Evolutionary conservation across 2,797 vertebrate genomes (phyloP), one percentile per base, ranked within the genome.

Genomic region (Saxicola maurus): DNA sequence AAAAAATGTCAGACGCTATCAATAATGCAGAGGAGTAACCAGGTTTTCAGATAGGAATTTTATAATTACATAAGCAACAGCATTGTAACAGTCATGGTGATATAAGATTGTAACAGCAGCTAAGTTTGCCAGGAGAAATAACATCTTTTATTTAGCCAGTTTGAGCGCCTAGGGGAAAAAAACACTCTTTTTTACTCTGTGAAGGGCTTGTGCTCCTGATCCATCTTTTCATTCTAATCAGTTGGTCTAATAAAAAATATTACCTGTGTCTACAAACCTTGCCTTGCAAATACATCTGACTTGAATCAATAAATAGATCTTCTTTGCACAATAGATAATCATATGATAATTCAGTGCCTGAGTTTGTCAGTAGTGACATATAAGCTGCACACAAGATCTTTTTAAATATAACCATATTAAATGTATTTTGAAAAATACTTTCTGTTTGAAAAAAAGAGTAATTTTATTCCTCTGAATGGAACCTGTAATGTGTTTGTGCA

Each of bases 171-270:
- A 18, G 18, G 62, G 59, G 4, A 60, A 88, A 88, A 78, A 71
- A 77, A 0, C 17, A 72, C 6, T 24, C 31, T 21, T 27, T 77
- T 90, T 91, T 83, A 48, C 40, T 75, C 56, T 37, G 45, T 1
- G 1, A 82, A 88, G 24, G 28, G 42, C 19, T 78, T 45, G 40
- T 56, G 33, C 62, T 69, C 52, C 37, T 89, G 72, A 81, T 86
- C 62, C 8, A 13, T 83, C 64, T 62, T 92, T 79, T 71, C 71
- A 79, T 88, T 87, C 67, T 91, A 87, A 93, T 86, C 94, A 84
- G 67, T 30, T 69, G 55, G 62, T 69, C 86, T 92, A 76, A 92
- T 74, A 92, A 89, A 93, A 93, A 93, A 81, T 86, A 91, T 60
- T 90, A 86, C 64, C 52, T 69, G 27, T 71, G 83, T 84, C 91